These are phyloP conservation scores for Microctonus aethiopoides DNA, from an alignment of 2,888 invertebrate species.

Conservation along the genomic window DNA sequence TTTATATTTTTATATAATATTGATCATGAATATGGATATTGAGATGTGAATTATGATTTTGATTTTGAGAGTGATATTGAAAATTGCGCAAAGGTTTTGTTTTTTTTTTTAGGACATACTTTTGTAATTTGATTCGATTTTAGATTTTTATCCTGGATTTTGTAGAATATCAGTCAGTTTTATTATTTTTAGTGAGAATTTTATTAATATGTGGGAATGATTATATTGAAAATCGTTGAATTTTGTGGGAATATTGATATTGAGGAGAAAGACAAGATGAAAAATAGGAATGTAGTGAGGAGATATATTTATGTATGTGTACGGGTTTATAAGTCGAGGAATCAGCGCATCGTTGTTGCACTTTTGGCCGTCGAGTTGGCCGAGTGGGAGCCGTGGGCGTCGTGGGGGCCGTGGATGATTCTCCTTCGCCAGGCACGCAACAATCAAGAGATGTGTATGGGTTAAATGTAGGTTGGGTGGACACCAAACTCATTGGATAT, in stretches of 20 bases:
- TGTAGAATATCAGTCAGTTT: too few species aligned
- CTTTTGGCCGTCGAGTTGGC: slow-evolving; percentile 44
- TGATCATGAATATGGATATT: background rate
- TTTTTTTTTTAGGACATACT: too few species aligned
- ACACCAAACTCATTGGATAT: slow-evolving; percentile 43
- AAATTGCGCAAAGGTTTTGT: too few species aligned
- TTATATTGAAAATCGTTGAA: too few species aligned
- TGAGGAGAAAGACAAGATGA: slow-evolving; percentile 7
- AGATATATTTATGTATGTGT: too few species aligned
- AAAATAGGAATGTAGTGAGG: slow-evolving; percentile 4
- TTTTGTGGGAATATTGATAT: too few species aligned
- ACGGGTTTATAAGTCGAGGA: slow-evolving; percentile 30
- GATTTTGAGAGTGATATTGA: too few species aligned
- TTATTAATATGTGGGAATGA: too few species aligned
- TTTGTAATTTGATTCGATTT: too few species aligned
- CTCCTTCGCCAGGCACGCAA: slow-evolving; percentile 47
- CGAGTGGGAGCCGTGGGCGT: slow-evolving; percentile 56
- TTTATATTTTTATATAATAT: background rate
- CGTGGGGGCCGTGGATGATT: slow-evolving; percentile 47
- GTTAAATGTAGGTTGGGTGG: slow-evolving; percentile 44
- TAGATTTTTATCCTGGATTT: too few species aligned
- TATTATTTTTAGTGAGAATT: too few species aligned
- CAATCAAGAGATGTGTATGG: slow-evolving; percentile 43
- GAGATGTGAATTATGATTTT: too few species aligned
- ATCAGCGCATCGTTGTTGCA: slow-evolving; percentile 44